Evolutionary conservation across 1,140 invertebrate genomes (phyloP).

Genomic region (Drosophila saltans): DNA sequence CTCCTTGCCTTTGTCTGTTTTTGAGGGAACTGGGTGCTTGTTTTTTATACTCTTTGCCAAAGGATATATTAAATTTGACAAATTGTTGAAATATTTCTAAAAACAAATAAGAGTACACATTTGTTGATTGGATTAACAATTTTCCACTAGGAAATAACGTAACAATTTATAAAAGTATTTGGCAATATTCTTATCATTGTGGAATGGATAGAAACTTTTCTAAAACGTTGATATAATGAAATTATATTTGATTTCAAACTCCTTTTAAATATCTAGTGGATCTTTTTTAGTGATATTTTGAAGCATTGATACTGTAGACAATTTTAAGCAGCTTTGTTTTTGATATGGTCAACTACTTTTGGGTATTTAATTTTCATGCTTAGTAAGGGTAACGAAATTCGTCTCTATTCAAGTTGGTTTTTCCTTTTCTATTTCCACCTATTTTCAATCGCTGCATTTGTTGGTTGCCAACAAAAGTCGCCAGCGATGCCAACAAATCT

Average conservation of each 20-base stretch:
- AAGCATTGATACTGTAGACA: too few species aligned
- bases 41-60: constrained; percentile 2
- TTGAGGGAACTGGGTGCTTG: constrained; percentile 2
- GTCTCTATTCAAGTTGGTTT: background rate
- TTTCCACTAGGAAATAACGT: too few species aligned
- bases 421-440: constrained; percentile 22
- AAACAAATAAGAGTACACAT: background rate
- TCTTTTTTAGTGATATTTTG: too few species aligned
- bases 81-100: background rate
- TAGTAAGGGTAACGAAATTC: constrained; percentile 28
- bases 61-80: background rate
- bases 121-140: background rate
- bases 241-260: too few species aligned
- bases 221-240: too few species aligned
- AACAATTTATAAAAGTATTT: too few species aligned
- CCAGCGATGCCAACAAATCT: constrained; percentile 28
- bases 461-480: constrained; percentile 42
- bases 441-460: constrained; percentile 30
- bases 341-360: too few species aligned
- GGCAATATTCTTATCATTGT: too few species aligned
- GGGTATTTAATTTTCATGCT: too few species aligned
- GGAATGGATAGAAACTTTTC: too few species aligned
- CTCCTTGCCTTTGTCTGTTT: constrained; percentile 30
- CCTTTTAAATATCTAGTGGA: too few species aligned
- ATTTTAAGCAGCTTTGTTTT: too few species aligned